Evolutionary conservation across 2,113 vertebrate genomes (phyloP).

Genomic region (Actenoides lindsayi): DNA sequence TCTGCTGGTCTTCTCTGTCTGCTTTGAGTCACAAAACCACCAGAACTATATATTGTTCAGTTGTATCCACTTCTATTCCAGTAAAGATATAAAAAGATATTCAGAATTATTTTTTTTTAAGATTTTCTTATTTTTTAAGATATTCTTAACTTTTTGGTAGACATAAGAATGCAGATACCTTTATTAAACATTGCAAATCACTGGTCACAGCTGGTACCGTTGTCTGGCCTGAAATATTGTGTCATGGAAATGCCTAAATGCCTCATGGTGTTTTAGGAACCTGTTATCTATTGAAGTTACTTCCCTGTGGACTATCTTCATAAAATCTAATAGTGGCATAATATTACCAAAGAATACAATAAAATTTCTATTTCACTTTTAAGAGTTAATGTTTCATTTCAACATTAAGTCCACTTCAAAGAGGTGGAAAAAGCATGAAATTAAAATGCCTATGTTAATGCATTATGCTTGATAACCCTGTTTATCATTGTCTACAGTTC

Average conservation of each 20-base stretch:
- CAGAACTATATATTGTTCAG: neutral
- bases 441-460: neutral
- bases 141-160: neutral
- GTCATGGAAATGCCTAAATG: neutral
- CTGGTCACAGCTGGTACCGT: neutral
- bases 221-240: neutral
- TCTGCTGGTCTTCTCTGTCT: neutral
- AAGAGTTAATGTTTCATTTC: neutral
- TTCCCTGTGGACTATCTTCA: neutral
- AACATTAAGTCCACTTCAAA: neutral
- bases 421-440: neutral
- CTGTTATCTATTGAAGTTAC: neutral
- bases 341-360: neutral
- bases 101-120: no score
- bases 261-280: neutral
- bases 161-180: neutral
- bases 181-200: neutral
- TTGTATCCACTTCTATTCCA: neutral
- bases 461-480: neutral
- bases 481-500: conserved; percentile 15
- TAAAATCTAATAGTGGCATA: neutral
- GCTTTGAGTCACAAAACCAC: neutral
- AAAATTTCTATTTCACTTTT: neutral
- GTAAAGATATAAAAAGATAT: neutral
- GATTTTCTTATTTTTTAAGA: no score